Base-by-base conservation (phyloP, 2,797 vertebrate species). In the Clarias platycephalus region DNA sequence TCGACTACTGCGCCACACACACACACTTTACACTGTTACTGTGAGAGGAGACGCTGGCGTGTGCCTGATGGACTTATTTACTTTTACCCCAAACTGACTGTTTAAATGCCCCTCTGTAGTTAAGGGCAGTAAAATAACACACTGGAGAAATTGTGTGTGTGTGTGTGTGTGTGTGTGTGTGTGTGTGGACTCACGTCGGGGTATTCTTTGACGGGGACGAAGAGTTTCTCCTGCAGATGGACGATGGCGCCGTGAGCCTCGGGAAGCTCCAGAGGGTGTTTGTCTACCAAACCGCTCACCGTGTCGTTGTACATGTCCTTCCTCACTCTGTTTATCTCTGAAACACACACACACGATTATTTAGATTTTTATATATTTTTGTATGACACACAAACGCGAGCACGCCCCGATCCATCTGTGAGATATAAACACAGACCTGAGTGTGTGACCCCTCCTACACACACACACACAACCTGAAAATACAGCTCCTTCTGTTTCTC, bases 261-360 rank as follows among this genome's bases (percentile, higher is more conserved):
- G 0, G 95, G 95, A 88, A 96, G 93, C 91, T 95, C 95, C 92
- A 96, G 89, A 0, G 95, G 95, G 87, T 94, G 94, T 90, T 92
- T 95, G 60, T 95, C 95, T 90, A 95, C 94, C 90, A 96, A 92
- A 88, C 95, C 95, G 85, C 95, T 96, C 89, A 94, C 94, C 81
- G 95, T 89, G 93, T 96, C 95, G 7, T 93, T 95, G 91, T 96
- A 96, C 95, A 96, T 96, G 91, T 95, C 95, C 92, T 96, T 96
- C 87, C 95, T 92, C 87, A 96, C 95, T 95, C 95, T 94, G 94
- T 94, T 96, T 92, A 96, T 96, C 91, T 96, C 95, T 96, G 94
- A 72, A 3, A 79, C 84, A 62, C 24, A 53, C 28, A 55, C 79
- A 15, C 5, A 34, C 28, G 15, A 22, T 44, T 44, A 44, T 44